Evolutionary conservation across 2,888 invertebrate genomes (phyloP).

Genomic region (Sinotaia quadrata): DNA sequence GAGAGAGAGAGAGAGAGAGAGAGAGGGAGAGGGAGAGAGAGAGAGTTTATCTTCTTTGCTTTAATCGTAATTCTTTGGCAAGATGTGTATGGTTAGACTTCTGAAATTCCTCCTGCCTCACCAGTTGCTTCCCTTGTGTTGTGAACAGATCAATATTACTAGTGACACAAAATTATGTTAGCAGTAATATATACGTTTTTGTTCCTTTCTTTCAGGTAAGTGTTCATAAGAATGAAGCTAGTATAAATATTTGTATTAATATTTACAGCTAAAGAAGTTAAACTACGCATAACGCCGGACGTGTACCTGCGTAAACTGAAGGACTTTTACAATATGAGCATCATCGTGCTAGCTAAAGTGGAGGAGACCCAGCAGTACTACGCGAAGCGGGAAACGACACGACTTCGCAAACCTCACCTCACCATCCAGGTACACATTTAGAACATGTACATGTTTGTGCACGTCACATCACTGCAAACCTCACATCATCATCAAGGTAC

Average conservation of each 20-base stretch:
- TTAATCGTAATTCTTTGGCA: background rate
- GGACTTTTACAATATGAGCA: slow-evolving; percentile 81
- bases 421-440: slow-evolving; percentile 80
- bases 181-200: too few species aligned
- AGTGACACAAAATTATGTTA: too few species aligned
- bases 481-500: slow-evolving; percentile 78
- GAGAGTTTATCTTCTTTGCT: background rate
- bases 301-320: slow-evolving; percentile 82
- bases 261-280: slow-evolving; percentile 77
- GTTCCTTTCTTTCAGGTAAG: too few species aligned
- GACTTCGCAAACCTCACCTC: slow-evolving; percentile 81
- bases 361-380: slow-evolving; percentile 86
- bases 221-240: too few species aligned
- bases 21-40: background rate
- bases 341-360: slow-evolving; percentile 84
- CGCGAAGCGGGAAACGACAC: slow-evolving; percentile 87
- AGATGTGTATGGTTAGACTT: background rate
- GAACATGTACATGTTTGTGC: too few species aligned
- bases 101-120: background rate
- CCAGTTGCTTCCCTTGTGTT: too few species aligned
- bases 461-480: too few species aligned
- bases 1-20: slow-evolving; percentile 12
- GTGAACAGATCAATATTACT: too few species aligned
- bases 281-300: slow-evolving; percentile 78
- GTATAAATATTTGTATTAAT: background rate